Percentiles rank a stretch among this genome's conserved stretches.
Evolutionary conservation across 2,113 vertebrate genomes (phyloP).

Genomic region (Jacana jacana): DNA sequence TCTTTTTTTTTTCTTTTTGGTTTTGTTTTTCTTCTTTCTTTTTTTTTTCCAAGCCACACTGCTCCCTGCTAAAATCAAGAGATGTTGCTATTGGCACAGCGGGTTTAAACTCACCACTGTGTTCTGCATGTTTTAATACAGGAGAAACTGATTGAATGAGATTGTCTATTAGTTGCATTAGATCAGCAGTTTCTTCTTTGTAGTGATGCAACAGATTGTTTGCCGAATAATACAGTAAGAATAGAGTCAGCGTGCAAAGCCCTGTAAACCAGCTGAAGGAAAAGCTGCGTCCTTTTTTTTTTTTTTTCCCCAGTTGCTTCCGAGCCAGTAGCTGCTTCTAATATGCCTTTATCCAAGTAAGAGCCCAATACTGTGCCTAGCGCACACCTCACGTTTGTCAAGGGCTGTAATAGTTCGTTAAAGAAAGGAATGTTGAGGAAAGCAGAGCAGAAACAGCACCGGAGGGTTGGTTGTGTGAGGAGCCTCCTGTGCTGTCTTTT

Average conservation of each 20-base stretch:
- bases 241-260: neutral
- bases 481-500: neutral
- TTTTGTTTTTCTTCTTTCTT: too few relatives aligned
- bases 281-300: neutral
- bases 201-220: constrained; percentile 31
- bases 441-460: neutral
- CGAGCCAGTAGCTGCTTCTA: constrained; percentile 46
- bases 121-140: constrained; percentile 51
- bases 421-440: neutral
- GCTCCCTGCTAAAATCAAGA: constrained; percentile 43
- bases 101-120: neutral
- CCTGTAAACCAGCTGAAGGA: constrained; percentile 20
- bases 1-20: too few relatives aligned
- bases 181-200: constrained; percentile 39
- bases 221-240: neutral
- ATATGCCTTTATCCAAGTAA: neutral
- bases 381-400: neutral
- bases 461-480: neutral
- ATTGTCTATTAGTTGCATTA: constrained; percentile 11
- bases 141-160: constrained; percentile 25
- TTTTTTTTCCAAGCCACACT: constrained; percentile 50
- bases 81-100: constrained; percentile 49
- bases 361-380: neutral
- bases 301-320: neutral
- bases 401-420: neutral